phyloP scores from a whole-genome alignment of 2,113 vertebrate species.

The Corythornis vintsioides region DNA sequence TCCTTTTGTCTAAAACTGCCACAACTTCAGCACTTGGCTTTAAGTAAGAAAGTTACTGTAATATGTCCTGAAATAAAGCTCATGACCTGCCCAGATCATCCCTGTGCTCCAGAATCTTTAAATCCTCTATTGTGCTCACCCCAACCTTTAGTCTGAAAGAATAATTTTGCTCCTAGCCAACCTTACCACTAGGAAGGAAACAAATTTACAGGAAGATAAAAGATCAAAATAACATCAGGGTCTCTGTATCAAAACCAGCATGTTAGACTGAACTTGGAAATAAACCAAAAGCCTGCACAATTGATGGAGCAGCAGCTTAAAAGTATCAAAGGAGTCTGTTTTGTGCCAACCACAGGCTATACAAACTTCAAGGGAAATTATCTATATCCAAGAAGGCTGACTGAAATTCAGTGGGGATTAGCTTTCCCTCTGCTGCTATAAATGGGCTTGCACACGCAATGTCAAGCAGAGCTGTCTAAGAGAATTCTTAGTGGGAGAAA shows the following conservation, averaged over 20 bases:
- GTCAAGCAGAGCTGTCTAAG: not conserved
- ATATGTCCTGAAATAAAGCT: not conserved
- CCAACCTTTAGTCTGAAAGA: not conserved
- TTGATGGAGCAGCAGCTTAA: conserved; percentile 32
- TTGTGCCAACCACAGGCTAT: not conserved
- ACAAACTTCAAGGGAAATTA: conserved; percentile 54
- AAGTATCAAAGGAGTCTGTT: conserved; percentile 53
- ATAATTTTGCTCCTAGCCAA: not conserved
- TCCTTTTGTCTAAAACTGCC: not conserved
- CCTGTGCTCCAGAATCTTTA: not conserved
- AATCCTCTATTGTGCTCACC: not conserved
- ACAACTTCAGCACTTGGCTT: not conserved
- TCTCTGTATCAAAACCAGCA: conserved; percentile 52
- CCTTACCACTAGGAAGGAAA: not conserved
- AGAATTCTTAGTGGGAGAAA: not conserved
- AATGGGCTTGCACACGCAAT: not conserved
- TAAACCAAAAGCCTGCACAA: conserved; percentile 41
- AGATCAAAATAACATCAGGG: conserved; percentile 61
- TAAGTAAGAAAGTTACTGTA: not conserved
- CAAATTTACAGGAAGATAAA: conserved; percentile 33
- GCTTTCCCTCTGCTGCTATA: not conserved
- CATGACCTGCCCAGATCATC: not conserved
- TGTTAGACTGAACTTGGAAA: conserved; percentile 33
- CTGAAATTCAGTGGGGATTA: conserved; percentile 27
- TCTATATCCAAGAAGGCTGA: conserved; percentile 35